Evolutionary conservation across 1,140 invertebrate species (phyloP).

Genomic region (Calephelis nemesis): DNA sequence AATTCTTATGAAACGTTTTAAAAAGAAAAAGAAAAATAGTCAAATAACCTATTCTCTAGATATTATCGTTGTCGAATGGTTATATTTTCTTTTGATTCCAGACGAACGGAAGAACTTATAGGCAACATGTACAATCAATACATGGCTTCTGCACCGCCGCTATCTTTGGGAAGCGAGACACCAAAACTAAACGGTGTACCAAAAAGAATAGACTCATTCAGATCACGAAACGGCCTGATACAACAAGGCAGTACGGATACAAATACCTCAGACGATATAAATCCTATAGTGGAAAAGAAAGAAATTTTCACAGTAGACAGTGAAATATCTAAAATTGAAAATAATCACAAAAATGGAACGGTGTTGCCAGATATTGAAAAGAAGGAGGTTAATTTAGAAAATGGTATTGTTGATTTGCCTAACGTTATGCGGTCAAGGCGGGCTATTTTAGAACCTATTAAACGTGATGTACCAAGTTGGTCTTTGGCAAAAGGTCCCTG

Average conservation of each 20-base stretch:
- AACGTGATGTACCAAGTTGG: slow-evolving; percentile 64
- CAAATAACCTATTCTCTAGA: too few relatives aligned
- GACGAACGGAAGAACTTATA: slow-evolving; percentile 76
- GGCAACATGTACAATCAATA: slow-evolving; percentile 74
- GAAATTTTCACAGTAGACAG: slow-evolving; percentile 64
- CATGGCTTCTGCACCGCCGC: slow-evolving; percentile 64
- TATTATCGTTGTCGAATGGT: too few relatives aligned
- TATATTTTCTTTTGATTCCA: slow-evolving; percentile 36
- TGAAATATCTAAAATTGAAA: slow-evolving; percentile 55
- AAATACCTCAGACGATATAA: slow-evolving; percentile 62
- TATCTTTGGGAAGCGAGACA: slow-evolving; percentile 52
- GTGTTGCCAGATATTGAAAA: slow-evolving; percentile 33
- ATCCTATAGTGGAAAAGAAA: slow-evolving; percentile 46
- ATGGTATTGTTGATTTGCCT: slow-evolving; percentile 43
- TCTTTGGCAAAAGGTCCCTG: slow-evolving; percentile 70
- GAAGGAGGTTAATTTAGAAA: slow-evolving; percentile 30
- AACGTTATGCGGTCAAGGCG: slow-evolving; percentile 58
- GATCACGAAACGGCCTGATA: slow-evolving; percentile 42
- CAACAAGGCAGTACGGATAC: slow-evolving; percentile 64
- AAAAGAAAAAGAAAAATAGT: too few relatives aligned
- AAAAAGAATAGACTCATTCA: slow-evolving; percentile 45
- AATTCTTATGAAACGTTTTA: too few relatives aligned
- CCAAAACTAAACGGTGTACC: slow-evolving; percentile 52
- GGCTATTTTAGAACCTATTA: slow-evolving; percentile 73
- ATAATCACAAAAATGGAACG: slow-evolving; percentile 25